Evolutionary conservation across 2,797 vertebrate genomes (phyloP), one percentile per base, ranked within the genome.

Genomic region (Epinephelus awoara): DNA sequence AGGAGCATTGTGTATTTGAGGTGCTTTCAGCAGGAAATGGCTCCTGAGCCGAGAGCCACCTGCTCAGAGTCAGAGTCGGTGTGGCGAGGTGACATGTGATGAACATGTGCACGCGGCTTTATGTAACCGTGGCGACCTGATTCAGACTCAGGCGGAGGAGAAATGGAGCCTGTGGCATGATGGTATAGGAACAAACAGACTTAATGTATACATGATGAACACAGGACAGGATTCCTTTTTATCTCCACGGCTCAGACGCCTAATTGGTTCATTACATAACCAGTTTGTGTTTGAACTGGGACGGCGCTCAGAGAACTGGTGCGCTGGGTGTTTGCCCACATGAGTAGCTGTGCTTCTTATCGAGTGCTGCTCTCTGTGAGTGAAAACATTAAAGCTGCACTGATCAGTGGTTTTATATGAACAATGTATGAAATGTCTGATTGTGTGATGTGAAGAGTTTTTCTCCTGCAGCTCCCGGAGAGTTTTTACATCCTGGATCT

Each of bases 1-100:
- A 34, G 38, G 67, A 69, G 73, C 74, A 57, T 73, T 46, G 69
- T 55, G 69, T 66, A 23, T 84, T 13, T 67, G 61, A 66, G 79
- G 69, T 8, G 74, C 42, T 82, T 80, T 83, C 34, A 67, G n/a
- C 61, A 50, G 67, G 63, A 82, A 68, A 83, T 51, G 29, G 27
- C 40, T 5, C 2, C 56, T 27, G n/a, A n/a, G 61, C 52, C 6
- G 2, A 59, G 42, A 0, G 0, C 15, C 5, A 67, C 59, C 52
- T 77, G 64, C 18, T 67, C 49, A 52, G 54, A 42, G 12, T 13
- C 1, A 13, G 12, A 46, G 44, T 12, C 40, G 40, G 3, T 42
- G 11, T 42, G 40, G 12, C 2, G 18, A 68, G 27, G 42, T 21
- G 42, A 14, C 29, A 12, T 15, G 38, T 21, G 23, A 58, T 12